Conservation (phyloP, 2,113 vertebrate species). For the rabbit (Oryctolagus cuniculus) region DNA sequence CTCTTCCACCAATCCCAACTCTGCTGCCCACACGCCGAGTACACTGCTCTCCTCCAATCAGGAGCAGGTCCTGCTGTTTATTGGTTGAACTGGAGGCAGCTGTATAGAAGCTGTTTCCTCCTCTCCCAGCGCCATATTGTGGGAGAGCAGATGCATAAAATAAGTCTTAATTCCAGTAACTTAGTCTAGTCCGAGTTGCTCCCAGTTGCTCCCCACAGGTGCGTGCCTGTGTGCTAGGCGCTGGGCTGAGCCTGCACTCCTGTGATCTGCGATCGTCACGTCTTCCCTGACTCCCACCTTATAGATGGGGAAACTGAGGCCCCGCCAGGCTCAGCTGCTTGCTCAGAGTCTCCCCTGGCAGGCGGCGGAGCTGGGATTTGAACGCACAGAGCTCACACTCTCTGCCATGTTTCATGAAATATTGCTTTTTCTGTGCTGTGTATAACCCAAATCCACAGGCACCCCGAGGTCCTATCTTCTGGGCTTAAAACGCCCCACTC, state of each 20-base stretch:
- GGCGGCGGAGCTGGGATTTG: not conserved
- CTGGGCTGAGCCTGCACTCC: rapidly evolving
- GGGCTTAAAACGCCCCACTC: not conserved
- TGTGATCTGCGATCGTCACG: not conserved
- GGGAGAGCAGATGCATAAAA: too few species aligned
- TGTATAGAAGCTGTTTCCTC: too few species aligned
- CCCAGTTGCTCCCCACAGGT: too few species aligned
- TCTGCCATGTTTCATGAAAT: not conserved
- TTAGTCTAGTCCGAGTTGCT: too few species aligned
- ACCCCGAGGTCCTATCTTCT: not conserved
- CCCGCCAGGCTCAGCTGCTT: not conserved
- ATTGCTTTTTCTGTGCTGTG: not conserved
- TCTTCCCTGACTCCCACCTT: not conserved
- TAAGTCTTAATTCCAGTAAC: too few species aligned
- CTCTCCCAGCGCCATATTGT: too few species aligned
- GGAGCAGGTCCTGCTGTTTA: too few species aligned
- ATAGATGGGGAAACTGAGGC: not conserved
- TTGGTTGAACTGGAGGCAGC: too few species aligned
- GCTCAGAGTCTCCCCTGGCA: not conserved
- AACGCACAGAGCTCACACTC: not conserved
- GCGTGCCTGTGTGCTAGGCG: not conserved
- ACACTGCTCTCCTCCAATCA: too few species aligned
- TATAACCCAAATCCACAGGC: not conserved
- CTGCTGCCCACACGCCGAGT: too few species aligned
- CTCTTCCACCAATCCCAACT: too few species aligned